Evolutionary conservation across 2,888 invertebrate species (phyloP).

Genomic region (Gari tellinella): DNA sequence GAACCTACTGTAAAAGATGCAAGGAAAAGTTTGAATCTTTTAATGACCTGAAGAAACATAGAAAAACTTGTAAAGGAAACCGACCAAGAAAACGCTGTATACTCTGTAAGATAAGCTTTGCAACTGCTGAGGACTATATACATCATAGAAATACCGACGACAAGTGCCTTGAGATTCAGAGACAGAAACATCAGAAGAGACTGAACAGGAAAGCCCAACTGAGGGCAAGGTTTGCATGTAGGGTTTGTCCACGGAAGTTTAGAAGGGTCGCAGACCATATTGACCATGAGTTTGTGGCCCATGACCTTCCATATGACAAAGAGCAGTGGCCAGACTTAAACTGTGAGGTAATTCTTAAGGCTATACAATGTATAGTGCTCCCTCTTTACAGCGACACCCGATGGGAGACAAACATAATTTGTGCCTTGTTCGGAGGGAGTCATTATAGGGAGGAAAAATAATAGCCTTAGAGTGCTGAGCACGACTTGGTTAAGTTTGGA

Average conservation of each 20-base stretch:
- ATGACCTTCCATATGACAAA: slow-evolving; percentile 48
- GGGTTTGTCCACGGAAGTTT: slow-evolving; percentile 42
- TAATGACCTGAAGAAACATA: slow-evolving; percentile 1
- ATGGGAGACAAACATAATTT: too few relatives aligned
- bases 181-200: slow-evolving; percentile 25
- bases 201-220: slow-evolving; percentile 26
- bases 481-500: too few relatives aligned
- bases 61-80: slow-evolving; percentile 22
- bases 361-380: too few relatives aligned
- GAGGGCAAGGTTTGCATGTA: slow-evolving; percentile 24
- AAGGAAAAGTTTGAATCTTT: slow-evolving; percentile 3
- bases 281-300: slow-evolving; percentile 42
- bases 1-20: slow-evolving; percentile 10
- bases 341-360: slow-evolving; percentile 30
- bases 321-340: slow-evolving; percentile 45
- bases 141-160: slow-evolving; percentile 35
- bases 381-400: too few relatives aligned
- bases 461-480: too few relatives aligned
- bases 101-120: slow-evolving; percentile 29
- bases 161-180: slow-evolving; percentile 21
- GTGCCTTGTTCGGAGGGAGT: too few relatives aligned
- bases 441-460: too few relatives aligned
- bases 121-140: slow-evolving; percentile 25
- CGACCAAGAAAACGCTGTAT: slow-evolving; percentile 37
- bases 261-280: slow-evolving; percentile 34